Evolutionary conservation across 2,113 vertebrate genomes (phyloP), one percentile per base, ranked within the genome.

Genomic region (Trogon melanurus): DNA sequence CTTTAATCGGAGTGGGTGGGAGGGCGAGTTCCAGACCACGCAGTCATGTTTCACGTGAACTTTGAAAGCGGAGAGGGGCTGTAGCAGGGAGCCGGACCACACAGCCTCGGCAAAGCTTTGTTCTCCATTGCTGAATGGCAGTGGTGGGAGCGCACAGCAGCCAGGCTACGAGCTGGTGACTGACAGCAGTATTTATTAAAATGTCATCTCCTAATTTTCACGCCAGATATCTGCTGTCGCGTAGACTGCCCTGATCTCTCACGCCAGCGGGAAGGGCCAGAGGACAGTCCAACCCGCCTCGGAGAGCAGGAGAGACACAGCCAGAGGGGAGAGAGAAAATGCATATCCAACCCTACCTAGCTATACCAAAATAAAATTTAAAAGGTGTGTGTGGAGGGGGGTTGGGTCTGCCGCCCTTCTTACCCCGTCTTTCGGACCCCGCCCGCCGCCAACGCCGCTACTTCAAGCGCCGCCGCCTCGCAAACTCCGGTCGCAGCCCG

Each of bases 161-260:
- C 51, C 75, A 32, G 54, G 48, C 88, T 89, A 76, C 16, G 19
- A 72, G 66, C 45, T 22, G 66, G 20, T 86, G 88, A 91, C 53
- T 97, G 94, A 93, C 88, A 94, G 88, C 85, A 66, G 84, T 72
- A 92, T 93, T 93, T 80, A 97, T 96, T 97, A 97, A 93, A 93
- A 96, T 95, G 95, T 78, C 96, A 96, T 91, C 87, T 90, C 56
- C 89, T 85, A 71, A 89, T 97, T 96, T 92, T 93, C 95, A 91
- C 91, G 86, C 79, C 32, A n/a, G 73, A 30, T 89, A 88, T 88
- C 83, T 88, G 60, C 21, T 74, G 83, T 85, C 36, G 30, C n/a
- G 32, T 54, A 61, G 41, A 11, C 44, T 70, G 66, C 79, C 74
- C 57, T 29, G 12, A 56, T 64, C 61, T 66, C 82, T 73, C 69